These are phyloP conservation scores for Aselliscus stoliczkanus DNA, from an alignment of 2,797 vertebrate genomes.

Conservation along the genomic window DNA sequence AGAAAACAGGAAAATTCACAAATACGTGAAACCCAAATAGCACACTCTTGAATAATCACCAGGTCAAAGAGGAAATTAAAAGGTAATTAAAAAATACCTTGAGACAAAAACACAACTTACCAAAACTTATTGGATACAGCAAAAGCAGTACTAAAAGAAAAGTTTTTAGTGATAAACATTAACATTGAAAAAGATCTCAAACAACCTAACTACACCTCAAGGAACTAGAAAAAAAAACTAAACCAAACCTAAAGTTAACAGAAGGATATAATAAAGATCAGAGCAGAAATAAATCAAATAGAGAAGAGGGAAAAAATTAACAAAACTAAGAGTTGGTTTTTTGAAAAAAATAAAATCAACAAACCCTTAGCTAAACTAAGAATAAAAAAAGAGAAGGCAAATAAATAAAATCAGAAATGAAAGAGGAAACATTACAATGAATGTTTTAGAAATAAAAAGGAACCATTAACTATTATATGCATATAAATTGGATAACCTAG, in stretches of 20 bases:
- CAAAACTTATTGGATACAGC: neutral
- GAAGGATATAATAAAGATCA: neutral
- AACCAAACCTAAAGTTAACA: neutral
- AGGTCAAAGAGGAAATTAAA: neutral
- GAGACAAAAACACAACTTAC: neutral
- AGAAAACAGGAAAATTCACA: neutral
- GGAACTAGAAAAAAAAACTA: neutral
- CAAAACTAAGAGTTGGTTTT: neutral
- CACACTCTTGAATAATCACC: neutral
- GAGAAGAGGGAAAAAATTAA: too few species aligned
- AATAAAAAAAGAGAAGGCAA: neutral
- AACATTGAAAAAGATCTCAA: too few species aligned
- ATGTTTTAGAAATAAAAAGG: neutral
- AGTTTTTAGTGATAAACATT: too few species aligned
- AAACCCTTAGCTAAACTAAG: neutral
- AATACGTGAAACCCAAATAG: neutral
- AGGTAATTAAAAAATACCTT: neutral
- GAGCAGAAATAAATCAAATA: neutral
- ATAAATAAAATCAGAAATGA: neutral
- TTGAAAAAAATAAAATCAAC: neutral
- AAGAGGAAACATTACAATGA: neutral
- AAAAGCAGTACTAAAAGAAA: neutral
- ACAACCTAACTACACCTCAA: neutral
- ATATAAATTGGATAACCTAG: neutral
- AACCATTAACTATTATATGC: neutral